A percentile compares a stretch with the other conserved stretches of the same genome.
These are phyloP conservation scores for Mylabris sibirica DNA, from an alignment of 2,888 invertebrate genomes.

Conservation along the genomic window DNA sequence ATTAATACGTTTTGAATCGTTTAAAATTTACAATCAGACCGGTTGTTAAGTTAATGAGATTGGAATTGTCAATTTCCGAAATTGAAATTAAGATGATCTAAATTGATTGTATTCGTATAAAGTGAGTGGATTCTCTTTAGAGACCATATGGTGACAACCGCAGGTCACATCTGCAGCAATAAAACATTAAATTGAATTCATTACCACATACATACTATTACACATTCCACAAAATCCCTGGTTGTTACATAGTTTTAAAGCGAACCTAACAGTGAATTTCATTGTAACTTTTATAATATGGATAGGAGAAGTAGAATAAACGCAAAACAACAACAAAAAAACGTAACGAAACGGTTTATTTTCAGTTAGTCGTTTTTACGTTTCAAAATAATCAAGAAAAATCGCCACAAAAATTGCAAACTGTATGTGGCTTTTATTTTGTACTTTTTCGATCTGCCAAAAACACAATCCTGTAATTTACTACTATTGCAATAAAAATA, in stretches of 20 bases:
- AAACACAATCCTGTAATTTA: neutral
- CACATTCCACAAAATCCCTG: slow-evolving; percentile 4
- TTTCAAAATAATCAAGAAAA: slow-evolving; percentile 3
- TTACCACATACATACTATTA: slow-evolving; percentile 14
- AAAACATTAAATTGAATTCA: slow-evolving; percentile 31
- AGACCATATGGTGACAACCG: slow-evolving; percentile 32
- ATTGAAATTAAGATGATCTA: slow-evolving; percentile 7
- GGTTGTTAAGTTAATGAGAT: neutral
- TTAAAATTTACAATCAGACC: neutral
- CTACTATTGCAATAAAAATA: neutral
- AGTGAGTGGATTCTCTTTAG: slow-evolving; percentile 16
- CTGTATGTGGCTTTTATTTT: neutral
- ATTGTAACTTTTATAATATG: neutral
- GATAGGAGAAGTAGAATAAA: neutral
- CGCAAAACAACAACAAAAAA: neutral
- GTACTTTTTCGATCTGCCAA: neutral
- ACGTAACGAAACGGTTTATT: neutral
- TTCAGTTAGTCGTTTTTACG: neutral
- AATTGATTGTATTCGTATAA: neutral
- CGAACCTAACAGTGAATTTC: neutral
- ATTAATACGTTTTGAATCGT: neutral
- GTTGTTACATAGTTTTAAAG: neutral
- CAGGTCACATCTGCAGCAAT: slow-evolving; percentile 32
- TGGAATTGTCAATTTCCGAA: neutral
- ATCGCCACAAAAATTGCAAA: neutral